Base-by-base conservation (phyloP, 92 coral and sea anemone species). In the Siderastrea radians region DNA sequence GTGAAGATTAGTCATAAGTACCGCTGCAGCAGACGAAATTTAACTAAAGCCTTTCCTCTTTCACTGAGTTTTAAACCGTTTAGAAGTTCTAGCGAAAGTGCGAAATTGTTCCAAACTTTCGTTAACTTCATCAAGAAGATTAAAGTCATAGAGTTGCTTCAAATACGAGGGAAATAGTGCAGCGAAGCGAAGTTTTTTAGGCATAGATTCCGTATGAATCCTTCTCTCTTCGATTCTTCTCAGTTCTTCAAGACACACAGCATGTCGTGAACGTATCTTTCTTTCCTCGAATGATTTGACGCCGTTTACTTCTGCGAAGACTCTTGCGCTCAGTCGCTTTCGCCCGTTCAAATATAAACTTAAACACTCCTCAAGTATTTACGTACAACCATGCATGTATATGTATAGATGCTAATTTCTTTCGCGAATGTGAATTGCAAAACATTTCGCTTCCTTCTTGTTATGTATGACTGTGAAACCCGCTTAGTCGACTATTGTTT, bases 341-440 rank as follows among this genome's bases (percentile, higher is more conserved):
- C 67, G 49, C 83, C 78, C 89, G 88, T 74, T 87, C 90, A 88
- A 88, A 84, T 88, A 90, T 86, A 88, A 91, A 92, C 88, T 95
- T 94, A 95, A 95, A 95, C 98, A 95, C 89, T 88, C 49, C 88
- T 86, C 92, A 86, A 86, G 93, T 85, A 95, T 93, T 92, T 95
- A 91, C 92, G 89, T 71, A 80, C 96, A 87, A 55, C 96, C 88
- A 93, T 97, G 99, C 88, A 97, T 97, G 99, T 97, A 97, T 97
- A 97, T 97, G 99, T 97, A 97, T 97, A 97, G 98, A 97, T 97
- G 99, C 99, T 94, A 97, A 97, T 97, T 90, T 94, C 78, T 86
- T 78, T 88, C 62, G 11, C 87, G 86, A 92, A 92, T 90, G 93
- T 97, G 98, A 95, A 97, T 97, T 93, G 97, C 99, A 96, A 97